Evolutionary conservation across 2,113 vertebrate species (phyloP).

Genomic region (Alosa alosa): DNA sequence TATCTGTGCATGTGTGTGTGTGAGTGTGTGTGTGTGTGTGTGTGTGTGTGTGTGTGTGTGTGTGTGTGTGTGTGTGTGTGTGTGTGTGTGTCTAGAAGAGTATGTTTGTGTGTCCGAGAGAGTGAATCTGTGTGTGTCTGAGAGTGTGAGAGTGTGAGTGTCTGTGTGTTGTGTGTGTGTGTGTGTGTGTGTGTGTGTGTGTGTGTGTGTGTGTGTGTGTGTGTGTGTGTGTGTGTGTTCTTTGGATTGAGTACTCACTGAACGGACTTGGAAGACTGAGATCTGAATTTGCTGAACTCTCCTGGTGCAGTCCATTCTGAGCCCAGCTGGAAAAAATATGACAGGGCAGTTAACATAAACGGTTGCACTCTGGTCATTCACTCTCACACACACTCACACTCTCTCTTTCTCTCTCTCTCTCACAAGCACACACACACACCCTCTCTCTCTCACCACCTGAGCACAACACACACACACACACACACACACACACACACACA

Average conservation of each 20-base stretch:
- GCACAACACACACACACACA: not conserved
- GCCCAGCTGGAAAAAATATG: constrained; percentile 79
- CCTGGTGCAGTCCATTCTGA: constrained; percentile 95
- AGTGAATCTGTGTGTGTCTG: not conserved
- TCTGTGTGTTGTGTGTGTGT: not conserved
- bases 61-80: not conserved
- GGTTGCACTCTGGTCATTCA: not conserved
- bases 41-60: constrained; percentile 9
- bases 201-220: constrained; percentile 16
- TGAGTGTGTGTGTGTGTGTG: not conserved
- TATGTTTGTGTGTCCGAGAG: not conserved
- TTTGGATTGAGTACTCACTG: constrained; percentile 77
- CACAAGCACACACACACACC: not conserved
- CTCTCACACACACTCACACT: constrained; percentile 14
- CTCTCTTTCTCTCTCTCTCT: constrained; percentile 9
- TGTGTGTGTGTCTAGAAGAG: not conserved
- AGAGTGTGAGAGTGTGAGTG: not conserved
- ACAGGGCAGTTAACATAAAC: constrained; percentile 33
- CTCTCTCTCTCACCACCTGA: not conserved
- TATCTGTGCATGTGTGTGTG: not conserved
- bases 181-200: not conserved
- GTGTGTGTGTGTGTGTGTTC: constrained; percentile 25
- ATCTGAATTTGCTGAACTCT: constrained; percentile 98
- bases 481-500: not conserved
- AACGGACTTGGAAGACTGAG: constrained; percentile 90